A percentile compares a stretch with the other conserved stretches of the same genome.
Conservation (phyloP, 2,888 invertebrate genomes). For the Octodonta nipae region DNA sequence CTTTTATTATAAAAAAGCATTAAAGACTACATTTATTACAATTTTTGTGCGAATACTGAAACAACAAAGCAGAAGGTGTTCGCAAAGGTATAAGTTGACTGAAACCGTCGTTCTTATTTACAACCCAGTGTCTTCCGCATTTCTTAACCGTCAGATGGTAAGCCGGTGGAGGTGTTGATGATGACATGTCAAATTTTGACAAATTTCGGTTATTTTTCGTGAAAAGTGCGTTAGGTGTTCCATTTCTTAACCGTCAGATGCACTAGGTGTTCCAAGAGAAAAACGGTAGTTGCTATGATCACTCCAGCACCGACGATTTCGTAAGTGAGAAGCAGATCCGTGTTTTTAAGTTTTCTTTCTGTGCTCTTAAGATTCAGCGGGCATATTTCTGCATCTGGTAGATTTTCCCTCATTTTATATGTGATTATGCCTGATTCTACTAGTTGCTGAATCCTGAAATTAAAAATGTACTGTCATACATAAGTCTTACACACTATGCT, state of each 20-base stretch:
- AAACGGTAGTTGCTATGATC: constrained; percentile 47
- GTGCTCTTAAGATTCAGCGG: constrained; percentile 68
- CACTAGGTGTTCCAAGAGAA: constrained; percentile 47
- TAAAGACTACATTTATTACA: background rate
- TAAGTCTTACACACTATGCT: too few species aligned
- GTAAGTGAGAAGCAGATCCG: constrained; percentile 69
- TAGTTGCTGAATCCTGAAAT: constrained; percentile 49
- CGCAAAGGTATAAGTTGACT: constrained; percentile 59
- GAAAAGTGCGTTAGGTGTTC: too few species aligned
- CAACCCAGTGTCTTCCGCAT: constrained; percentile 65
- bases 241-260: constrained; percentile 5
- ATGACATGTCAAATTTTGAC: background rate
- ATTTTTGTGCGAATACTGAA: constrained; percentile 42
- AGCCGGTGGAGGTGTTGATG: constrained; percentile 44
- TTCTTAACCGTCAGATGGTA: constrained; percentile 49
- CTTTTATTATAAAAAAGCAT: too few species aligned
- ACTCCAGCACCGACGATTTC: constrained; percentile 60
- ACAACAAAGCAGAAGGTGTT: constrained; percentile 64
- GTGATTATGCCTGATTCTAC: constrained; percentile 66
- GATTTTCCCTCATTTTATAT: constrained; percentile 45
- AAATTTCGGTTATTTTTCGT: background rate
- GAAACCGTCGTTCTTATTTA: constrained; percentile 45
- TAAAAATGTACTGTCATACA: too few species aligned
- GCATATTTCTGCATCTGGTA: constrained; percentile 67
- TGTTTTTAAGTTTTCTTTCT: constrained; percentile 61